Base-by-base conservation (phyloP, 2,888 invertebrate species). In the Zaprionus lineosus region DNA sequence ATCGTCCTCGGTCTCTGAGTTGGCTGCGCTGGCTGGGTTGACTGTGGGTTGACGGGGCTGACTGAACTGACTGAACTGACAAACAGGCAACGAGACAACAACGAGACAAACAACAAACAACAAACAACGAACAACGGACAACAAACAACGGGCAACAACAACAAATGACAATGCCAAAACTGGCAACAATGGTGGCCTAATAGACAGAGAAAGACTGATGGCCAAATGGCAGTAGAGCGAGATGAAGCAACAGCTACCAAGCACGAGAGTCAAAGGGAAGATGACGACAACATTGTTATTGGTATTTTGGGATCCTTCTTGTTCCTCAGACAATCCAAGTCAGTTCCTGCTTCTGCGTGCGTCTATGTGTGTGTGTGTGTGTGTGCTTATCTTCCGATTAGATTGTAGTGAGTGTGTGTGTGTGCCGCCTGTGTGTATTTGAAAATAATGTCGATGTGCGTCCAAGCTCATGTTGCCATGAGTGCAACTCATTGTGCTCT, bases 281-380 rank as follows among this genome's bases (percentile, higher is more conserved):
- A 52, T 47, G 81, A 79, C 61, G 63, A 50, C 43, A 69, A 61
- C 82, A 77, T 84, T 77, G 82, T 73, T 76, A n/a, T n/a, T 50
- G 72, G 68, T 76, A 72, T 72, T n/a, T 70, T 61, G 57, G 51
- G 67, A 82, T 84, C 83, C 84, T 78, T 77, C 66, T 79, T 75
- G 74, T 56, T 59, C 36, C 36, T 41, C 56, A 28, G 79, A 76
- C 71, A 83, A 63, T 67, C 60, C 76, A 74, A 70, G 66, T 65
- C 69, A 62, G 12, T 18, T n/a, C 31, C 39, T 28, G 33, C 3
- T 31, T 15, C 7, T 6, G 5, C 28, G 26, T 5, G n/a, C 26
- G 8, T 9, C 5, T 33, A 26, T 5, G 7, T 31, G 9, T 29
- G 37, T 40, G 29, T 21, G 34, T 24, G 37, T 56, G 52, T 33